These are phyloP conservation scores for Halcyon senegalensis DNA, from an alignment of 2,113 vertebrate species.

Conservation along the genomic window DNA sequence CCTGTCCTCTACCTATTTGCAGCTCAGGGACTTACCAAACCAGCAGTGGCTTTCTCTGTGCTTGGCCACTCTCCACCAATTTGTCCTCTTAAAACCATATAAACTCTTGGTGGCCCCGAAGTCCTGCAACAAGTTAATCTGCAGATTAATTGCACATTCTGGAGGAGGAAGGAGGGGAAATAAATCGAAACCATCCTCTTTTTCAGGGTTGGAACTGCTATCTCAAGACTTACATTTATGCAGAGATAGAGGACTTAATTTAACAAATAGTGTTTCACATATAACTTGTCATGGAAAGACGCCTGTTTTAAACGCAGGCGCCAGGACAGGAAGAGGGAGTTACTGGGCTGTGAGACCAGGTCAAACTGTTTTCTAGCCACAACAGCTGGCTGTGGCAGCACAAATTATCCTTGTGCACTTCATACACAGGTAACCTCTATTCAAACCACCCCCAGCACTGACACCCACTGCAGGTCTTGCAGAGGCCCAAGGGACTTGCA, in stretches of 20 bases:
- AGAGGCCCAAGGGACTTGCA: rapidly evolving
- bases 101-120: neutral
- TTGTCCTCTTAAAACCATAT: neutral
- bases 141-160: neutral
- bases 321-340: neutral
- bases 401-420: neutral
- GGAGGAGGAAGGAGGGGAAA: neutral
- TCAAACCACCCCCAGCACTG: neutral
- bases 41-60: neutral
- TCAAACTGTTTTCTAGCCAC: neutral
- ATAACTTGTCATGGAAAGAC: neutral
- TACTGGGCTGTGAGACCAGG: neutral
- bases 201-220: neutral
- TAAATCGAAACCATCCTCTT: neutral
- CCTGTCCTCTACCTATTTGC: neutral
- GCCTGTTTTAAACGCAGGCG: rapidly evolving
- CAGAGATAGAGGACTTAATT: neutral
- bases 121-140: neutral
- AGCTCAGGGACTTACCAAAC: neutral
- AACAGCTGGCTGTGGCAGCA: neutral
- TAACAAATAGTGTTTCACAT: neutral
- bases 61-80: neutral
- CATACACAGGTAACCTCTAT: neutral
- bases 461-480: neutral
- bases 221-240: neutral